Evolutionary conservation across 64 coral and sea anemone genomes (phyloP).

Genomic region (Pocillopora damicornis): DNA sequence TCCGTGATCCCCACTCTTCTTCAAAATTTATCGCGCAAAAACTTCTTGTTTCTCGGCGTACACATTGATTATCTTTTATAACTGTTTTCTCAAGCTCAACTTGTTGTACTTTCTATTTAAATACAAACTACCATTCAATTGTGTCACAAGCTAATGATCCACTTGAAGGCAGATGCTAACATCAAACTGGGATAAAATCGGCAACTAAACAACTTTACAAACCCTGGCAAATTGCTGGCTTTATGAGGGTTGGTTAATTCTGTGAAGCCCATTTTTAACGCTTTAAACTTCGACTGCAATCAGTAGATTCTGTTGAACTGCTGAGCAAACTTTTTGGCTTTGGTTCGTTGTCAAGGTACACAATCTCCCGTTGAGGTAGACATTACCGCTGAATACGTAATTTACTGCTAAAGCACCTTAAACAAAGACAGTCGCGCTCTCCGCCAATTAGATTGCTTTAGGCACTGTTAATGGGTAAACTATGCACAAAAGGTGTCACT

Average conservation of each 20-base stretch:
- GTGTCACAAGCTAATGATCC: neutral
- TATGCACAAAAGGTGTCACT: slow-evolving; percentile 46
- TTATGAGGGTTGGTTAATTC: slow-evolving; percentile 74
- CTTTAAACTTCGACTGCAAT: neutral
- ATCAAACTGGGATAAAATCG: slow-evolving; percentile 11
- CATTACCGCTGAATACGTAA: slow-evolving; percentile 24
- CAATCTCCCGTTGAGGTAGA: slow-evolving; percentile 62
- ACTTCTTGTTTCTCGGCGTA: neutral
- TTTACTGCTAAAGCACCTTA: slow-evolving; percentile 7
- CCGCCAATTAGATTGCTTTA: slow-evolving; percentile 7
- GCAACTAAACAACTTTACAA: neutral
- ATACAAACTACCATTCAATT: slow-evolving; percentile 9
- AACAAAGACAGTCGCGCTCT: slow-evolving; percentile 23
- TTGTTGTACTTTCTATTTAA: neutral
- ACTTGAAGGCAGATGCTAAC: neutral
- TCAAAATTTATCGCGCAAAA: neutral
- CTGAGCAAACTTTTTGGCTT: slow-evolving; percentile 38
- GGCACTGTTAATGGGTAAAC: slow-evolving; percentile 14
- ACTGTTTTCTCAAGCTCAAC: slow-evolving; percentile 7
- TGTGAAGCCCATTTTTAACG: slow-evolving; percentile 75
- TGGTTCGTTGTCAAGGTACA: slow-evolving; percentile 77
- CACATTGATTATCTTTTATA: neutral
- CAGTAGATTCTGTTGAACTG: neutral
- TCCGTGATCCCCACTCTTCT: neutral
- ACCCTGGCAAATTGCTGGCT: slow-evolving; percentile 90